A percentile compares a stretch with the other conserved stretches of the same genome.
Conservation (phyloP, 2,113 vertebrate species). For the Xiphias gladius region DNA sequence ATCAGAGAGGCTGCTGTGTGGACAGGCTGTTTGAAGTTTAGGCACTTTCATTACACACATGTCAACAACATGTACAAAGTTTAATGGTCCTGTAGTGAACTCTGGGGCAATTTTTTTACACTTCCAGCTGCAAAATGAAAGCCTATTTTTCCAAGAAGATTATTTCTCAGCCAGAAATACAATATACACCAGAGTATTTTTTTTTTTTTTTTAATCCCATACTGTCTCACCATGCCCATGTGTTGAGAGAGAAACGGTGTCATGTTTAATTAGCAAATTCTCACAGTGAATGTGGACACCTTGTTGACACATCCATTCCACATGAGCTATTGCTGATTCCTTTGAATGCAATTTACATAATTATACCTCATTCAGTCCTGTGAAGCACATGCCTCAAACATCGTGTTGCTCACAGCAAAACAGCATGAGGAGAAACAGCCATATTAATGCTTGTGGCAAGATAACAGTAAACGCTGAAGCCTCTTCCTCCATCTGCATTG, state of each 20-base stretch:
- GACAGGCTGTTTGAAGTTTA: constrained; percentile 75
- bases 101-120: constrained; percentile 57
- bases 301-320: constrained; percentile 84
- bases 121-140: constrained; percentile 66
- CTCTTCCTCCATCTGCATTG: constrained; percentile 84
- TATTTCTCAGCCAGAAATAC: constrained; percentile 64
- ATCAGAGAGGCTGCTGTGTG: constrained; percentile 48
- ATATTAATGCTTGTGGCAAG: constrained; percentile 80
- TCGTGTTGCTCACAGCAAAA: constrained; percentile 71
- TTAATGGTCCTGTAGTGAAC: constrained; percentile 70
- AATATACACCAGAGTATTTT: constrained; percentile 61
- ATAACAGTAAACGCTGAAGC: constrained; percentile 70
- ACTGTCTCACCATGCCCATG: constrained; percentile 60
- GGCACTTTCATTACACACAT: constrained; percentile 80
- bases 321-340: constrained; percentile 83
- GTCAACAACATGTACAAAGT: constrained; percentile 78
- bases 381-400: constrained; percentile 75
- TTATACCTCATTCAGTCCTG: constrained; percentile 83
- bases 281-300: constrained; percentile 78
- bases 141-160: constrained; percentile 65
- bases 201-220: constrained; percentile 60
- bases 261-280: constrained; percentile 84
- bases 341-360: constrained; percentile 89
- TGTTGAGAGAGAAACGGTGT: constrained; percentile 75
- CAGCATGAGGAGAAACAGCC: constrained; percentile 71